These are phyloP conservation scores for Aphelenchoides besseyi DNA, from an alignment of 1,140 invertebrate species.

Conservation along the genomic window DNA sequence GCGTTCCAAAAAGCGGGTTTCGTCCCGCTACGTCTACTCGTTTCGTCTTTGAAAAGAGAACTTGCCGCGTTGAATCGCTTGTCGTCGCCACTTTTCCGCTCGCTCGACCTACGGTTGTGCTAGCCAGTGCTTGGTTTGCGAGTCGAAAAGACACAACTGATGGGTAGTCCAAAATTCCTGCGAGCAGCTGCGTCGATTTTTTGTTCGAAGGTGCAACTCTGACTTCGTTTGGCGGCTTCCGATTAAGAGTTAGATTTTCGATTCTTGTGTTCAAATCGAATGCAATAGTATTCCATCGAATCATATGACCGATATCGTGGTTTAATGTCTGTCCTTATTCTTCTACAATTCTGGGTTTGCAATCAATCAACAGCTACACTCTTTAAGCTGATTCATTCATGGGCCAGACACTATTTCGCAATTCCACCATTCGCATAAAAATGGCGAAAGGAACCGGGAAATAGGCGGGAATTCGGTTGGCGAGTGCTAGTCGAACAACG, in stretches of 20 bases:
- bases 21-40: background rate
- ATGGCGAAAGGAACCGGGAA: background rate
- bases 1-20: background rate
- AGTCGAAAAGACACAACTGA: too few relatives aligned
- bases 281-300: background rate
- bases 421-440: background rate
- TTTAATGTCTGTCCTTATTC: too few relatives aligned
- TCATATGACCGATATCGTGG: too few relatives aligned
- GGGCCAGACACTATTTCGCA: too few relatives aligned
- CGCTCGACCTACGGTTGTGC: background rate
- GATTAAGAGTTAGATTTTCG: background rate
- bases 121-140: too few relatives aligned
- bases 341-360: too few relatives aligned
- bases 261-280: background rate
- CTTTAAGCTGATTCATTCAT: too few relatives aligned
- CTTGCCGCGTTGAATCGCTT: background rate
- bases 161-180: background rate
- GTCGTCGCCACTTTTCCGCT: background rate
- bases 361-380: too few relatives aligned
- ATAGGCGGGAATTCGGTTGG: background rate
- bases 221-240: too few relatives aligned
- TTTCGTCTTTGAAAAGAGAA: constrained; percentile 1
- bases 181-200: background rate
- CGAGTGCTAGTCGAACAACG: background rate
- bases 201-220: background rate